phyloP scores from a whole-genome alignment of 2,113 vertebrate species.

The Sylvilagus bachmani region DNA sequence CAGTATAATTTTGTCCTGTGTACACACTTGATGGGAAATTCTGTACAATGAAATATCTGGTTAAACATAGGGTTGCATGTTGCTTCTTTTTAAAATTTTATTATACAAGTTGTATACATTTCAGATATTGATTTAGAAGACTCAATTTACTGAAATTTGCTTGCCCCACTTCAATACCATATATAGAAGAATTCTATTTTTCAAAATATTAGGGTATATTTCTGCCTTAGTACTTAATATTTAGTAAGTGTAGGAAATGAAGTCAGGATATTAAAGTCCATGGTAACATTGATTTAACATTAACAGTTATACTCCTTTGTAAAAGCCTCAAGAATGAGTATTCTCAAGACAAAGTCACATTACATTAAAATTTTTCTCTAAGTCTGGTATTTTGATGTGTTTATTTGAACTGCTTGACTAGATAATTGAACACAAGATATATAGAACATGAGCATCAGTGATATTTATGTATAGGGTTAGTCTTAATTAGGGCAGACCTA shows the following conservation, averaged over 20 bases:
- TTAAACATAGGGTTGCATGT: not conserved
- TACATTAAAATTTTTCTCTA: constrained; percentile 6
- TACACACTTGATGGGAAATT: not conserved
- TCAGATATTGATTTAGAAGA: not conserved
- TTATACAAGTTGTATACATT: too few relatives aligned
- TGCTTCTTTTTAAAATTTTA: too few relatives aligned
- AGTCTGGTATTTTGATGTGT: not conserved
- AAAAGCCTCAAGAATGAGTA: not conserved
- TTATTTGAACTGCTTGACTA: not conserved
- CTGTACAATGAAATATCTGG: not conserved
- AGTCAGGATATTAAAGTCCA: not conserved
- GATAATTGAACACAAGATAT: not conserved
- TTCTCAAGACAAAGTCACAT: constrained; percentile 6
- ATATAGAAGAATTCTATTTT: not conserved
- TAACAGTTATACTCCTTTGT: not conserved
- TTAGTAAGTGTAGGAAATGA: not conserved
- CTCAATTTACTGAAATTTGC: not conserved
- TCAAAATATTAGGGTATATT: not conserved
- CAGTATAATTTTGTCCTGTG: not conserved
- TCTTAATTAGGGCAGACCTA: not conserved
- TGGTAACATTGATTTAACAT: not conserved
- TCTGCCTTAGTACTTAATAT: not conserved
- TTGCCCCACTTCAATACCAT: not conserved
- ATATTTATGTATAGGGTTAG: not conserved
- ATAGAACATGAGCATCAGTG: not conserved